Evolutionary conservation across 2,888 invertebrate genomes (phyloP), one percentile per base, ranked within the genome.

Genomic region (Epicampocera succincta): DNA sequence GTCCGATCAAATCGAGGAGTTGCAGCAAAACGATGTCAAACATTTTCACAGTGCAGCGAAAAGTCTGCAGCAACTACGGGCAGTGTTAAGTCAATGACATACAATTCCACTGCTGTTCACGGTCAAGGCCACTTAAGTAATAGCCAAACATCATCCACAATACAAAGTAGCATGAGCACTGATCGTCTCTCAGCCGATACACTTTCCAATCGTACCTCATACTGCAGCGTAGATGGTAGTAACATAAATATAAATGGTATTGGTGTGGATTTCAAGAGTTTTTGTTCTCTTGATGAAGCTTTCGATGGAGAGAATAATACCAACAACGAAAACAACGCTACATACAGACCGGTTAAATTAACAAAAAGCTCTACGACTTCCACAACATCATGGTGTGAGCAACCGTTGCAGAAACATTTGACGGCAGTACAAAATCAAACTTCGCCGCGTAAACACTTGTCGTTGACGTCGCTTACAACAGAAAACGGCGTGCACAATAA

Each of bases 1-100:
- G 88, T 91, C 52, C 92, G 93, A 75, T 93, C 93, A 54, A 93
- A 92, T 66, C 82, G 84, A 13, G 72, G 50, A 50, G 83, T 25
- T 15, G 29, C 60, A 48, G 19, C 33, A 29, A 75, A 74, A 46
- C 40, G 65, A 58, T 12, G 29, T 13, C 80, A 77, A 60, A 33
- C 68, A 44, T 44, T 65, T 80, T 63, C 78, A 78, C 33, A 60
- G 13, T 73, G 72, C 42, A 73, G 52, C 29, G 78, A 79, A 61
- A 79, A 73, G 40, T 66, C 78, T 52, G 38, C 66, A 17, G 69
- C 60, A 29, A 42, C 40, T 6, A 29, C 61, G 11, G 29, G 29
- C n/a, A 74, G 63, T 50, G 52, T 63, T 40, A 58, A 69, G 25
- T 50, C 66, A 46, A 60, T 66, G 40, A 77, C 66, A 82, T 60